Percentiles rank a stretch among this genome's conserved stretches.
These are phyloP conservation scores for Brachyhypopomus occidentalis DNA, from an alignment of 2,113 vertebrate species.

Conservation along the genomic window DNA sequence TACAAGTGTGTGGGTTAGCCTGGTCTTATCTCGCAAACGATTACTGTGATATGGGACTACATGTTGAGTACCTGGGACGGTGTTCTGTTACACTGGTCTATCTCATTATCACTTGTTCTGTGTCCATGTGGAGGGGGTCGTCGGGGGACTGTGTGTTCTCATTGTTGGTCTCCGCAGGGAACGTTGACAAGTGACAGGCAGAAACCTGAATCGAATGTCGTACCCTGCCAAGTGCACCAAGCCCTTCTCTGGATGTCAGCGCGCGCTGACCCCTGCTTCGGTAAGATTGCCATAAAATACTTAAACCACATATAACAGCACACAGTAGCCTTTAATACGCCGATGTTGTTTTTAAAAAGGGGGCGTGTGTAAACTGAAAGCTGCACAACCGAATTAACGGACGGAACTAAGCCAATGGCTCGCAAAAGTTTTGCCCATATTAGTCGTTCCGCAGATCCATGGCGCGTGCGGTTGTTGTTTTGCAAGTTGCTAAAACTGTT, in stretches of 20 bases:
- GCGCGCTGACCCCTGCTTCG: not conserved
- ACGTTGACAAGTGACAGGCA: slow-evolving; percentile 6
- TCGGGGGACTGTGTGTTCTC: slow-evolving; percentile 1
- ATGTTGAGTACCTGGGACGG: not conserved
- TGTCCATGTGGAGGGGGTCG: not conserved
- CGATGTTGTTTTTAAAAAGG: not conserved
- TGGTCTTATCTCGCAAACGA: not conserved
- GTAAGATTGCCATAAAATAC: not conserved
- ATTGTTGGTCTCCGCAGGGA: not conserved
- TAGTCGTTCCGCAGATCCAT: too few relatives aligned
- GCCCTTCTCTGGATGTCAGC: not conserved
- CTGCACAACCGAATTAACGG: too few relatives aligned
- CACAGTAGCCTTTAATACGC: not conserved
- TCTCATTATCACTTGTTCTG: not conserved
- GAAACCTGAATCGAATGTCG: slow-evolving; percentile 31
- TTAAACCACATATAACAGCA: too few relatives aligned
- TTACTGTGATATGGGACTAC: not conserved
- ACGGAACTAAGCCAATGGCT: too few relatives aligned
- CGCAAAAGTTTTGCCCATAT: too few relatives aligned
- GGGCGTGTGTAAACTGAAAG: too few relatives aligned
- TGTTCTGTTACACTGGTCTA: not conserved
- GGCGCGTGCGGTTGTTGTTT: too few relatives aligned
- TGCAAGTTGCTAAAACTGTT: too few relatives aligned
- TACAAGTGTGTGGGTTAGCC: too few relatives aligned
- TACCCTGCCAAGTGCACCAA: not conserved